Conservation (phyloP, 2,888 invertebrate genomes). For the Ephialtes manifestator region DNA sequence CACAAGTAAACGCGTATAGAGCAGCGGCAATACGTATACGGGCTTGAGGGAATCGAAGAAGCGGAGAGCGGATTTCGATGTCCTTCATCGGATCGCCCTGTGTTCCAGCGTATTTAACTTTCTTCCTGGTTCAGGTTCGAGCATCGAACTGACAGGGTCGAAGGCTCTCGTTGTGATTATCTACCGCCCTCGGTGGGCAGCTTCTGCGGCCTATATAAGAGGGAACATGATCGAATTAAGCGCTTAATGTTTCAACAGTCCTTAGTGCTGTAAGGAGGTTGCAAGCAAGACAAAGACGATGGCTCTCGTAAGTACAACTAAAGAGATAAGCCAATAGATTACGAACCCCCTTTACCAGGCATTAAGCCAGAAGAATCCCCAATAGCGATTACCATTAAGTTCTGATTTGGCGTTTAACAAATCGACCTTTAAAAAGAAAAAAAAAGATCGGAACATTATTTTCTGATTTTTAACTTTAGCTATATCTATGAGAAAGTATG, state of each 20-base stretch:
- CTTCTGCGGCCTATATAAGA: slow-evolving; percentile 76
- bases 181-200: slow-evolving; percentile 25
- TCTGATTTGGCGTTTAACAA: not conserved
- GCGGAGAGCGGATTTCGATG: slow-evolving; percentile 62
- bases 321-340: slow-evolving; percentile 1
- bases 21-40: slow-evolving; percentile 8
- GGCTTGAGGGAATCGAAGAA: slow-evolving; percentile 37
- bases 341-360: not conserved
- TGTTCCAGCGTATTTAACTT: slow-evolving; percentile 66
- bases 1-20: not conserved
- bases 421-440: too few relatives aligned
- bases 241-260: slow-evolving; percentile 78
- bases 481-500: too few relatives aligned
- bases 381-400: not conserved
- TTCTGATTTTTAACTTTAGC: too few relatives aligned
- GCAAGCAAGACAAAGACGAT: slow-evolving; percentile 62
- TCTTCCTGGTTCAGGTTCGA: slow-evolving; percentile 78
- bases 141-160: slow-evolving; percentile 67
- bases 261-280: slow-evolving; percentile 78
- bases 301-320: slow-evolving; percentile 70
- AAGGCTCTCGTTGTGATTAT: slow-evolving; percentile 36
- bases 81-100: slow-evolving; percentile 54
- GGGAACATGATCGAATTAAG: slow-evolving; percentile 77
- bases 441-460: too few relatives aligned
- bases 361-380: not conserved